Percentiles rank a stretch among this genome's conserved stretches.
These are phyloP conservation scores for Gastracanthus pulcherrimus DNA, from an alignment of 2,888 invertebrate species.

Conservation along the genomic window DNA sequence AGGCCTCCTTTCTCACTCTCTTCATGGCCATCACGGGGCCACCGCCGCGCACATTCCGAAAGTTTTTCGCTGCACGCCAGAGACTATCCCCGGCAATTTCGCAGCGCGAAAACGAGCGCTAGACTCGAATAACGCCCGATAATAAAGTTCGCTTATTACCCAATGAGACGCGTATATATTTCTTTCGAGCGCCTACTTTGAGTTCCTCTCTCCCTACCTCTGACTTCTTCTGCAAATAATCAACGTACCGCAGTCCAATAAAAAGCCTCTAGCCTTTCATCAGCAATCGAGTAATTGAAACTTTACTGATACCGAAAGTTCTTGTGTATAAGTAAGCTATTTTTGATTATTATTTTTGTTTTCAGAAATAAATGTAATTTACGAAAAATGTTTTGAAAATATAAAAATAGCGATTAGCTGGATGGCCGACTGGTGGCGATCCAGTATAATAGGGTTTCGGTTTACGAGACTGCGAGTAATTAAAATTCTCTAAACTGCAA, in stretches of 20 bases:
- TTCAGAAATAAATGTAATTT: no score
- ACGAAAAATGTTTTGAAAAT: no score
- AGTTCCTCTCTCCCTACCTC: neutral
- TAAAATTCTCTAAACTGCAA: constrained; percentile 46
- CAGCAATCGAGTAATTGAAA: constrained; percentile 24
- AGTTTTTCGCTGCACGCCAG: constrained; percentile 25
- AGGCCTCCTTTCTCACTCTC: neutral
- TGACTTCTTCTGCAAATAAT: no score
- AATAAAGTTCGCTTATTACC: constrained; percentile 54
- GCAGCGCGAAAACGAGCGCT: constrained; percentile 27
- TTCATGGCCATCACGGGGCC: neutral
- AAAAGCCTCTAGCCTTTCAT: neutral
- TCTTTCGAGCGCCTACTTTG: constrained; percentile 28
- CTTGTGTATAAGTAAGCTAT: neutral
- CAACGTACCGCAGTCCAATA: neutral
- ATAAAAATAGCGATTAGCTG: no score
- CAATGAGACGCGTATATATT: constrained; percentile 39
- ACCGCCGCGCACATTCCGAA: constrained; percentile 22
- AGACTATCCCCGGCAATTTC: constrained; percentile 1
- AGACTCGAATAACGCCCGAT: constrained; percentile 20
- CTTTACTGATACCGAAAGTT: neutral
- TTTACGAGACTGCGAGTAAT: constrained; percentile 42
- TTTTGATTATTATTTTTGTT: neutral
- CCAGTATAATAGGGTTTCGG: constrained; percentile 30
- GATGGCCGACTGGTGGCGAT: neutral